Evolutionary conservation across 2,113 vertebrate species (phyloP).

Genomic region (Hippolais icterina): DNA sequence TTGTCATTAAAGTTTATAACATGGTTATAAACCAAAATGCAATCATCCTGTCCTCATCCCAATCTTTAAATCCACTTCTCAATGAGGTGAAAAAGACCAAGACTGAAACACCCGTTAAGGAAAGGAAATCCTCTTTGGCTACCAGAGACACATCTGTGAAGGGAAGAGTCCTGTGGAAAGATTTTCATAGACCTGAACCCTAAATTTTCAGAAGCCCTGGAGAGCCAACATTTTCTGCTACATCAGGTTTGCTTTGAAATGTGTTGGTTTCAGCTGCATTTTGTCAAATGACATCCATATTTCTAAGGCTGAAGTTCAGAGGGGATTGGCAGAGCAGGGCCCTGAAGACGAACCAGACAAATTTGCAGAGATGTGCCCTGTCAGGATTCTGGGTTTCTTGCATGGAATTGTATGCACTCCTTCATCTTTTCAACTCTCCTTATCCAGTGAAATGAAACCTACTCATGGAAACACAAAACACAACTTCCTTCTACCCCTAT

Average conservation of each 20-base stretch:
- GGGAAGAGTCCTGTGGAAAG: not conserved
- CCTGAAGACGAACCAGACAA: not conserved
- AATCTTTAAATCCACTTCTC: not conserved
- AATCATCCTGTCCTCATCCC: not conserved
- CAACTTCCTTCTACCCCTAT: not conserved
- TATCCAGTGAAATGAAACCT: not conserved
- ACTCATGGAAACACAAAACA: not conserved
- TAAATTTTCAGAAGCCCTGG: not conserved
- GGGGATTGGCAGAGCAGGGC: not conserved
- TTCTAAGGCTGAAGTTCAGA: not conserved
- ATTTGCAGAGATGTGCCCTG: not conserved
- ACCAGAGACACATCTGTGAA: not conserved
- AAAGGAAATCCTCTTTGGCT: not conserved
- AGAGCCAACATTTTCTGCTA: not conserved
- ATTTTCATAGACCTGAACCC: not conserved
- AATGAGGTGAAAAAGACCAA: not conserved
- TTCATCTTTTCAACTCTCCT: not conserved
- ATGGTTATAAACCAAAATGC: not conserved
- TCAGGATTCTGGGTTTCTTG: not conserved
- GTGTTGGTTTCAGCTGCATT: not conserved
- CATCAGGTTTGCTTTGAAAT: not conserved
- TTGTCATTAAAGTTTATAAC: not conserved
- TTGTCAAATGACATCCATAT: not conserved
- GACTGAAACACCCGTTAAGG: not conserved
- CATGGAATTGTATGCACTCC: not conserved